These are phyloP conservation scores for Micromesistius poutassou DNA, from an alignment of 2,797 vertebrate genomes.

Conservation along the genomic window DNA sequence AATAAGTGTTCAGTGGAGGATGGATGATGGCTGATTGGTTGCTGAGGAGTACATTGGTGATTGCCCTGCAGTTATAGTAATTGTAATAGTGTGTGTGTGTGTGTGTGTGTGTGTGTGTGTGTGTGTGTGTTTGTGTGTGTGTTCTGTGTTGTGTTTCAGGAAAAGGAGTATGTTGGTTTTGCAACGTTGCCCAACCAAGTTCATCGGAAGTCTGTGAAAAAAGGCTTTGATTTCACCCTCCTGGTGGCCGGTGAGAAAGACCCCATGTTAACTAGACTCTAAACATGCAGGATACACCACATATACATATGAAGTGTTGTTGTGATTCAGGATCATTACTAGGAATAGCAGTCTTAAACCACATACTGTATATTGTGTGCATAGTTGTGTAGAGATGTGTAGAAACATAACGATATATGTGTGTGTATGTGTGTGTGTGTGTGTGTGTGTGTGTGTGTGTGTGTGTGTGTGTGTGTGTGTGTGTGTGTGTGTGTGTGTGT, in stretches of 20 bases:
- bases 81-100: not conserved
- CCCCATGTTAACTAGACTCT: not conserved
- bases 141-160: slow-evolving; percentile 53
- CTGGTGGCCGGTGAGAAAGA: slow-evolving; percentile 85
- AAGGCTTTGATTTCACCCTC: slow-evolving; percentile 93
- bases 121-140: not conserved
- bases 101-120: not conserved
- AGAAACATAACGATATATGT: not conserved
- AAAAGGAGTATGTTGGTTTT: slow-evolving; percentile 92
- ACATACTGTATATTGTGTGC: not conserved
- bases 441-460: not conserved
- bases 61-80: not conserved
- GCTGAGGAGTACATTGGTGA: not conserved
- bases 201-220: slow-evolving; percentile 91
- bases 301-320: not conserved
- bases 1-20: not conserved
- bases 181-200: slow-evolving; percentile 90
- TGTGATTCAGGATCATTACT: not conserved
- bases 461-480: too few species aligned
- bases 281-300: not conserved
- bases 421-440: not conserved
- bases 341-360: not conserved
- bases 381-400: not conserved
- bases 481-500: not conserved
- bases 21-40: not conserved